A percentile compares a stretch with the other conserved stretches of the same genome.
phyloP scores from a whole-genome alignment of 2,113 vertebrate species.

The Isurus oxyrinchus region DNA sequence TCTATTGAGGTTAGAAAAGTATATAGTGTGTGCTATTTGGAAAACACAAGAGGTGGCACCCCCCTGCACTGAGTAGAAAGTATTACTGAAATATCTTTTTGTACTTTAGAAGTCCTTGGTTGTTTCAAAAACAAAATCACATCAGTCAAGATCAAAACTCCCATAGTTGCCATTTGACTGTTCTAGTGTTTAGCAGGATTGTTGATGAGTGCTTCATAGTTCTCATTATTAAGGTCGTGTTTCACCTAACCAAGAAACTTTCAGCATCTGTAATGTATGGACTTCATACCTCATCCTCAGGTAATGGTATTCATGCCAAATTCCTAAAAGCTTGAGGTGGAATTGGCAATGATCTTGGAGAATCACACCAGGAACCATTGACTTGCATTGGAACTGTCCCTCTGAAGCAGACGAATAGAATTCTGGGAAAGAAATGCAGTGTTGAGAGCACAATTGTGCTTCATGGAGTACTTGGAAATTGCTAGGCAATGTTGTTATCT shows the following conservation, averaged over 20 bases:
- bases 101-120: neutral
- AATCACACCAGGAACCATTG: neutral
- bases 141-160: neutral
- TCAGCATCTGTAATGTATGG: neutral
- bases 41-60: too few relatives aligned
- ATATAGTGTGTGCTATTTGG: neutral
- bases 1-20: neutral
- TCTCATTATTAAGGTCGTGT: constrained; percentile 11
- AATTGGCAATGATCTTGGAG: neutral
- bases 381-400: neutral
- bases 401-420: neutral
- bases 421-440: neutral
- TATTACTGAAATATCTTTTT: neutral
- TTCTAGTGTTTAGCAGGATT: neutral
- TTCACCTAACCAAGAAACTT: constrained; percentile 15
- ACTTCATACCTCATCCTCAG: neutral
- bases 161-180: neutral
- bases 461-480: neutral
- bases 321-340: neutral
- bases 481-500: neutral
- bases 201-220: neutral
- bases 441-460: neutral
- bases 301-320: neutral
- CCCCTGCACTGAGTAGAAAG: neutral
- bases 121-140: neutral